Conservation (phyloP, 2,113 vertebrate species). For the Corythornis madagascariensis region DNA sequence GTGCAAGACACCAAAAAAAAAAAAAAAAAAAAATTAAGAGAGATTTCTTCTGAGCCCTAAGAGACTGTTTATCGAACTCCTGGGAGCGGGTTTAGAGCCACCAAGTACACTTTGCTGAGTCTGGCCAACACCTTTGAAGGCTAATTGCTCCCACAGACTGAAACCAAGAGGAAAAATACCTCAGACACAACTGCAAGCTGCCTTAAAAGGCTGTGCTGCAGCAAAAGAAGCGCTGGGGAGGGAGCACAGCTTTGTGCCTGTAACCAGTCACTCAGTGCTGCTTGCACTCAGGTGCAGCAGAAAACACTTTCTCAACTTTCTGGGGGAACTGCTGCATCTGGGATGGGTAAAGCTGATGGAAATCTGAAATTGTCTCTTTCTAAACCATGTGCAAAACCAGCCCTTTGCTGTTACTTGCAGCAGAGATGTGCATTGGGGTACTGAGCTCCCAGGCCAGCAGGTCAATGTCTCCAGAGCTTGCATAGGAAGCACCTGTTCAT, state of each 20-base stretch:
- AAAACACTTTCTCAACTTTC: background rate
- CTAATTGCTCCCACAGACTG: background rate
- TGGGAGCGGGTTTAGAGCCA: background rate
- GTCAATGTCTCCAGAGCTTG: rapidly evolving
- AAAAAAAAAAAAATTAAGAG: slow-evolving; percentile 1
- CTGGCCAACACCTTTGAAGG: background rate
- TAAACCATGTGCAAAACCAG: rapidly evolving
- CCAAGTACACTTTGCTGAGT: background rate
- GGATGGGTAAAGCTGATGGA: background rate
- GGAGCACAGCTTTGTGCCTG: background rate
- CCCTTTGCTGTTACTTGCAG: rapidly evolving
- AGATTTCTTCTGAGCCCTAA: background rate
- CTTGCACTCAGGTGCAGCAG: background rate
- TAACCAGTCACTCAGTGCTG: rapidly evolving
- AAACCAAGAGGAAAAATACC: background rate
- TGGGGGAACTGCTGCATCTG: background rate
- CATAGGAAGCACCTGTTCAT: background rate
- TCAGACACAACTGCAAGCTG: background rate
- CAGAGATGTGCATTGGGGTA: rapidly evolving
- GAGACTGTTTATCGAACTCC: slow-evolving; percentile 11
- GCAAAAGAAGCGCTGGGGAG: background rate
- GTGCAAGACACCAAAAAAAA: slow-evolving; percentile 69
- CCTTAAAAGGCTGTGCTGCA: background rate
- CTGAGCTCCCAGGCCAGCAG: rapidly evolving
- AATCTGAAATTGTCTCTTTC: background rate